Percentiles rank a stretch among this genome's conserved stretches.
These are phyloP conservation scores for Luperina nickerlii DNA, from an alignment of 2,888 invertebrate species.

Conservation along the genomic window DNA sequence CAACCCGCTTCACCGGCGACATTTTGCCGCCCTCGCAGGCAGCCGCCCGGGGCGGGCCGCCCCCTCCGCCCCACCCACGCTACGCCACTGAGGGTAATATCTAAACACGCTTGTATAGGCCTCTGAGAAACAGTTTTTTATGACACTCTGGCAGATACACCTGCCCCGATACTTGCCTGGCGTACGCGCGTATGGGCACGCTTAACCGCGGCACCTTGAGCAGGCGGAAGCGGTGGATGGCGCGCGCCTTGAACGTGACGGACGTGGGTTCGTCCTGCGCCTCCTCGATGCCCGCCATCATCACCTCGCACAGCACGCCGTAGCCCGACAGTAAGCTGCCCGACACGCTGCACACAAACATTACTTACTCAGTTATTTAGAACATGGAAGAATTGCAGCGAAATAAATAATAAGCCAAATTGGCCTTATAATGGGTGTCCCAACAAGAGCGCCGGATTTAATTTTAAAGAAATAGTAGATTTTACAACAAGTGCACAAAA, in stretches of 20 bases:
- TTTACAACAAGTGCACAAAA: too few relatives aligned
- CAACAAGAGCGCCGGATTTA: too few relatives aligned
- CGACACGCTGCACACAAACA: constrained; percentile 71
- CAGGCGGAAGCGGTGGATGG: constrained; percentile 81
- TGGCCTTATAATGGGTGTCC: too few relatives aligned
- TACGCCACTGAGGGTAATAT: too few relatives aligned
- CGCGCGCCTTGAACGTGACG: constrained; percentile 83
- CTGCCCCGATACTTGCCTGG: constrained; percentile 65
- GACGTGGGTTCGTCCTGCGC: constrained; percentile 44
- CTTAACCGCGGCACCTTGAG: constrained; percentile 66
- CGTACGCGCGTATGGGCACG: constrained; percentile 67
- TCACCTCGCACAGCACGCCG: constrained; percentile 87
- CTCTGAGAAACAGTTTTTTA: neutral
- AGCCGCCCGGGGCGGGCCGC: too few relatives aligned
- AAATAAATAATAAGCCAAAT: neutral
- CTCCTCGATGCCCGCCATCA: constrained; percentile 75
- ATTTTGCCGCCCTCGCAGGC: too few relatives aligned
- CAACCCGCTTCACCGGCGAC: too few relatives aligned
- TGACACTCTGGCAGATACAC: too few relatives aligned
- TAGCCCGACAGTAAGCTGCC: constrained; percentile 78
- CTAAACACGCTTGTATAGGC: neutral
- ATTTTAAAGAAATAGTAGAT: too few relatives aligned
- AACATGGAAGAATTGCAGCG: neutral
- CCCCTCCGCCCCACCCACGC: too few relatives aligned
- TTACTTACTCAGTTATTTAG: neutral